Evolutionary conservation across 2,797 vertebrate genomes (phyloP), one percentile per base, ranked within the genome.

Genomic region (Gouania willdenowi): DNA sequence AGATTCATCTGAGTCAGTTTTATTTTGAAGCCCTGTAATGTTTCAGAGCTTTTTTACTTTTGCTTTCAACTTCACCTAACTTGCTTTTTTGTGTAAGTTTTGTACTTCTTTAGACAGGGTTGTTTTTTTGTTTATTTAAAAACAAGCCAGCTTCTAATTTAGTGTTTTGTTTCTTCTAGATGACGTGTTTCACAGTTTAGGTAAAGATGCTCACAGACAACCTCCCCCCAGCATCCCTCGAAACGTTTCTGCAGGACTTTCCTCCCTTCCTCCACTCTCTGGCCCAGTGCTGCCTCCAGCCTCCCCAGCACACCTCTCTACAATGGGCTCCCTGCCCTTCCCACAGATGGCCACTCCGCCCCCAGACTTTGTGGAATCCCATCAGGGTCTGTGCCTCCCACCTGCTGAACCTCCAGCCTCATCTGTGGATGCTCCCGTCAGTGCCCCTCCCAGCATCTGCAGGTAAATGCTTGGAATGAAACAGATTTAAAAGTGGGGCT

Each of bases 401-500:
- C 87, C 83, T 21, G 81, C 87, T 4, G 92, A 95, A 41, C 91
- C 90, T 5, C 84, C 88, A 8, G 75, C 89, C 23, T 69, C 86
- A n/a, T 75, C 70, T 2, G 78, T 83, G 27, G 93, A 96, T 0
- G 87, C 90, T 48, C 86, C 91, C 1, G 35, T 92, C 66, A 98
- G 95, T 22, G 93, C 94, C 4, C 92, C 96, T 2, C 92, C 94
- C 30, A 98, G 95, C 23, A 89, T 98, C 48, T 99, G 96, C 93
- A 99, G 96, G 96, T 97, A 49, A 85, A 19, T 6, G 3, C n/a
- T n/a, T n/a, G n/a, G n/a, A n/a, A n/a, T n/a, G n/a, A n/a, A n/a
- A n/a, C n/a, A n/a, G n/a, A n/a, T n/a, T n/a, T n/a, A n/a, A n/a
- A n/a, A n/a, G n/a, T n/a, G n/a, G n/a, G n/a, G n/a, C n/a, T n/a